A percentile compares a stretch with the other conserved stretches of the same genome.
Evolutionary conservation across 2,888 invertebrate genomes (phyloP).

Genomic region (Eristalis pertinax): DNA sequence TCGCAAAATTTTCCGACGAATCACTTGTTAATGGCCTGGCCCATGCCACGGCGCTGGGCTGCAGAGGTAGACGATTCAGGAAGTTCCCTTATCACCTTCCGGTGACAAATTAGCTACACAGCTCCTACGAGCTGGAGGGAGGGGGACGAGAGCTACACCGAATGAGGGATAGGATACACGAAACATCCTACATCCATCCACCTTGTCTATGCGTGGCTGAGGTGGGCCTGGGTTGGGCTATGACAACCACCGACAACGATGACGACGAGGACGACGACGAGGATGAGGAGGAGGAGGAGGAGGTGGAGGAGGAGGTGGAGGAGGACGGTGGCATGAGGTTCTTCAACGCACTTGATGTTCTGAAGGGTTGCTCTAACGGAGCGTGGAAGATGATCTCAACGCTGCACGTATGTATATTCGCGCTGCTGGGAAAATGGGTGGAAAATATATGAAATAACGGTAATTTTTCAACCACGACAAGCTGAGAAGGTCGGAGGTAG

Average conservation of each 20-base stretch:
- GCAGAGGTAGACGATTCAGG: not conserved
- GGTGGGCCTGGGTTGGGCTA: not conserved
- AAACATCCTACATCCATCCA: not conserved
- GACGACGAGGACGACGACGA: not conserved
- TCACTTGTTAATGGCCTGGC: not conserved
- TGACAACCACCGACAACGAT: not conserved
- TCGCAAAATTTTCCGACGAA: not conserved
- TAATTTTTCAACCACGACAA: conserved; percentile 62
- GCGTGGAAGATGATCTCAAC: conserved; percentile 26
- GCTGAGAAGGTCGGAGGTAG: no score
- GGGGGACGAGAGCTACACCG: no score
- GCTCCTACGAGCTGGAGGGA: conserved; percentile 17
- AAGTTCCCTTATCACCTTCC: conserved; percentile 59
- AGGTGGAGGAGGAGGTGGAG: not conserved
- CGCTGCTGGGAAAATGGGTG: conserved; percentile 39
- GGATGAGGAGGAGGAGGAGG: not conserved
- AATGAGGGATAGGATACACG: not conserved
- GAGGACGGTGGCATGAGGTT: not conserved
- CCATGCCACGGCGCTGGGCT: not conserved
- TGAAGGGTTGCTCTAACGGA: not conserved
- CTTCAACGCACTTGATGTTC: not conserved
- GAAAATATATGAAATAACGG: conserved; percentile 54
- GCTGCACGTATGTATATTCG: no score
- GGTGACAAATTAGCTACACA: conserved; percentile 61
- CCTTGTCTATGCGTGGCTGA: not conserved